Base-by-base conservation (phyloP, 1,140 invertebrate species). In the Drosophila teissieri region DNA sequence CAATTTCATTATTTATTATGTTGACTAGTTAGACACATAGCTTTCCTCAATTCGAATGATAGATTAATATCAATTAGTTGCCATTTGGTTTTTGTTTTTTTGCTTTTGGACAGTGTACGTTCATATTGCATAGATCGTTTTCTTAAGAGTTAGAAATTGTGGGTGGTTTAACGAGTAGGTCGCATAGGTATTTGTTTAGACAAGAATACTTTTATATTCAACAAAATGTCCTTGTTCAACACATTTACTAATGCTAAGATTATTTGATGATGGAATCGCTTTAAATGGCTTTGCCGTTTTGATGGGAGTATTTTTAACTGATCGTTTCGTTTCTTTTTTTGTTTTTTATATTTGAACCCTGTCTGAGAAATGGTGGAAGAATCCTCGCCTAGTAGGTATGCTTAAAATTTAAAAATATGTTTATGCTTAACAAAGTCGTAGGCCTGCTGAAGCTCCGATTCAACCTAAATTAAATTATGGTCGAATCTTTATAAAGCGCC, bases 21-120 rank as follows among this genome's bases (percentile, higher is more conserved):
- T 64, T 76, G 61, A 86, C 83, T 86, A 85, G 74, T 85, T 86
- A 86, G 82, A 86, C 79, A 86, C 82, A 79, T 69, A 88, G 46
- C 51, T 65, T 63, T 56, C 19, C 24, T 72, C 65, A 61, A 48
- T 60, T 52, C 39, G 12, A 53, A 76, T 68, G 37, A 44, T 88
- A 82, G 54, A 51, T 76, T 53, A 58, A 72, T 65, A 72, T 63
- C 61, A 54, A 65, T 62, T 39, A 45, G 37, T 61, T 73, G 27
- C 73, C 39, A 19, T 49, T 57, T 52, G 46, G 24, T 45, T 42
- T 80, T 17, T 17, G 7, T 14, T 39, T 12, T 14, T 45, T 44
- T 17, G 3, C 12, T 44, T 40, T 58, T 78, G 83, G 82, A 86
- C 83, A 86, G 78, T 88, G 63, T 80, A 63, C 24, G 62, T 73